phyloP scores from a whole-genome alignment of 2,888 invertebrate species.

The Nemotelus pantherinus region DNA sequence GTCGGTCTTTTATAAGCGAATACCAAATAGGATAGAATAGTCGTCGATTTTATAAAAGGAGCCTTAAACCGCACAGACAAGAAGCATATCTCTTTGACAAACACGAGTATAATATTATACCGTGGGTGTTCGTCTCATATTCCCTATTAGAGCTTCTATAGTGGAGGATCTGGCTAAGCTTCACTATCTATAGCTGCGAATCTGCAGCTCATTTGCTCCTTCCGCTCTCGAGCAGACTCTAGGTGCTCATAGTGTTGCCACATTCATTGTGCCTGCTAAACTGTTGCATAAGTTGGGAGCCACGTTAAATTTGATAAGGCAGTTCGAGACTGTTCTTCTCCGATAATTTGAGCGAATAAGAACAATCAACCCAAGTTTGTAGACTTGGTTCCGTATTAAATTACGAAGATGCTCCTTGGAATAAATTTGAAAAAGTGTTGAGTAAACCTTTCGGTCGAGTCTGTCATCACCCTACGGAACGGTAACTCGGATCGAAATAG shows the following conservation, averaged over 20 bases:
- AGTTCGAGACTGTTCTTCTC: too few species aligned
- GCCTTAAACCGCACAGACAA: constrained; percentile 29
- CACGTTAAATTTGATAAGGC: too few species aligned
- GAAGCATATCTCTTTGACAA: constrained; percentile 31
- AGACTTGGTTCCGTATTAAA: too few species aligned
- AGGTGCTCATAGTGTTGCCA: constrained; percentile 12
- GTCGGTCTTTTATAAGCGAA: constrained; percentile 35
- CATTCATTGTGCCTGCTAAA: neutral
- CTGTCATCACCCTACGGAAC: too few species aligned
- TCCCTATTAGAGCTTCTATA: constrained; percentile 5
- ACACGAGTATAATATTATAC: constrained; percentile 22
- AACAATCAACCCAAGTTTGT: too few species aligned
- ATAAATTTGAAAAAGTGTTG: too few species aligned
- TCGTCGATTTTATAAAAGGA: constrained; percentile 39
- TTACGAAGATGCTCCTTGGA: too few species aligned
- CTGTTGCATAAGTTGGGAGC: too few species aligned
- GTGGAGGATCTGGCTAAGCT: neutral
- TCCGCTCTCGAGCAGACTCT: neutral
- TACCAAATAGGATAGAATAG: constrained; percentile 34
- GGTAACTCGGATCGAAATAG: neutral
- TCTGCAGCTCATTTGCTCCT: constrained; percentile 24
- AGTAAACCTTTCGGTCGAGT: too few species aligned
- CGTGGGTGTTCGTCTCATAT: constrained; percentile 2
- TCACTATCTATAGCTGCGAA: constrained; percentile 9
- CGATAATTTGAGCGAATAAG: too few species aligned